These are phyloP conservation scores for Ornithoptera alexandrae DNA, from an alignment of 2,888 invertebrate genomes.

Conservation along the genomic window DNA sequence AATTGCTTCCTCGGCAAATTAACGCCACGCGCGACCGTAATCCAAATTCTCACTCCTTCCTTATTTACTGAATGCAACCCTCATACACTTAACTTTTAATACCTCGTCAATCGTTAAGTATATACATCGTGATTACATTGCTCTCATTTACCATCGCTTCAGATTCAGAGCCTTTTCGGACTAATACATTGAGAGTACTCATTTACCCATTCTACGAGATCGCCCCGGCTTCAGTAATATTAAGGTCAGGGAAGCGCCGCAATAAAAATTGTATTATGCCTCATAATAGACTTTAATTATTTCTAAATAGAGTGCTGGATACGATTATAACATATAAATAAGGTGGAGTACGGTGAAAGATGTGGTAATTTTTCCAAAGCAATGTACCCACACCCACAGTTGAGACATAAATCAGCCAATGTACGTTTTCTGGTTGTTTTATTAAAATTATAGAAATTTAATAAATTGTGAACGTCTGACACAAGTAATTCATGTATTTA, in stretches of 20 bases:
- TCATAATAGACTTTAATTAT: not conserved
- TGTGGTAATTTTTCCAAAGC: no score
- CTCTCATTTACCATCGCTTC: not conserved
- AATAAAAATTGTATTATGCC: conserved; percentile 31
- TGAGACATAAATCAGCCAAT: no score
- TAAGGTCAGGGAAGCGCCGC: conserved; percentile 48
- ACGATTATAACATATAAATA: no score
- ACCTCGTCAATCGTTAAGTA: not conserved
- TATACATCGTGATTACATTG: not conserved
- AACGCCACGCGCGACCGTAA: conserved; percentile 53
- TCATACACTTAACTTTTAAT: not conserved
- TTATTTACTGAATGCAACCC: conserved; percentile 24
- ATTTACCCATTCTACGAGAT: conserved; percentile 63
- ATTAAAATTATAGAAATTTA: no score
- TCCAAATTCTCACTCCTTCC: conserved; percentile 45
- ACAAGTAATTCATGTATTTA: conserved; percentile 1
- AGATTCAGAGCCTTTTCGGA: not conserved
- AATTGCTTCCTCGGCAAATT: conserved; percentile 70
- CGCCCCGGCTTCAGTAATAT: conserved; percentile 64
- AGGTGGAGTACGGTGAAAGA: no score
- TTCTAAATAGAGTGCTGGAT: not conserved
- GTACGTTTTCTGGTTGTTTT: no score
- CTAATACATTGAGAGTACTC: conserved; percentile 51
- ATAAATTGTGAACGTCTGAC: no score
- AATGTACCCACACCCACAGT: no score